Conservation (phyloP, 1,140 invertebrate genomes). For the Tetramorium alpestre region DNA sequence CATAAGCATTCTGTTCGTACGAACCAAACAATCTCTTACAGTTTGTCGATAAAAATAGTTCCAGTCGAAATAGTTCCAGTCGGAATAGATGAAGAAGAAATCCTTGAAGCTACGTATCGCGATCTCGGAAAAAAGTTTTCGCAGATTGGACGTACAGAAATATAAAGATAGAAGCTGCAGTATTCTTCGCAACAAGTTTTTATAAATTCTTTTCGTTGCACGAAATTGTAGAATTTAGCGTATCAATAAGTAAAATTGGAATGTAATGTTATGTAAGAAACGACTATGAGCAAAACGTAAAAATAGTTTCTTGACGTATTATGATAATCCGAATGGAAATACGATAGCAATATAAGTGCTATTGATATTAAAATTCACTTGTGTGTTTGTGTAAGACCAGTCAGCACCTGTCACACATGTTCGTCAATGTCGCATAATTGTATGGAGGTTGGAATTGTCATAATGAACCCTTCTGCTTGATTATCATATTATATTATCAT, state of each 20-base stretch:
- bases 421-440: not conserved
- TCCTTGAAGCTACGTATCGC: slow-evolving; percentile 13
- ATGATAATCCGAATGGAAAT: not conserved
- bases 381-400: not conserved
- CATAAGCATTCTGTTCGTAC: not conserved
- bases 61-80: not conserved
- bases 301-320: not conserved
- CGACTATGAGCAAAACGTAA: not conserved
- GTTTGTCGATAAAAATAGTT: slow-evolving; percentile 40
- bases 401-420: not conserved
- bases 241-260: not conserved
- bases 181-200: not conserved
- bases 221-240: not conserved
- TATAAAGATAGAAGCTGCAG: not conserved
- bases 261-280: not conserved
- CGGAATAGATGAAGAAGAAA: slow-evolving; percentile 5
- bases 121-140: not conserved
- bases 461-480: not conserved
- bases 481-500: slow-evolving; percentile 11
- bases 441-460: not conserved
- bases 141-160: not conserved
- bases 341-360: not conserved
- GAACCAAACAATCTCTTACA: slow-evolving; percentile 15
- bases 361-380: not conserved
- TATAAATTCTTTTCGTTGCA: not conserved